Percentiles rank a stretch among this genome's conserved stretches.
Evolutionary conservation across 2,888 invertebrate genomes (phyloP).

Genomic region (Tenthredo amoena): DNA sequence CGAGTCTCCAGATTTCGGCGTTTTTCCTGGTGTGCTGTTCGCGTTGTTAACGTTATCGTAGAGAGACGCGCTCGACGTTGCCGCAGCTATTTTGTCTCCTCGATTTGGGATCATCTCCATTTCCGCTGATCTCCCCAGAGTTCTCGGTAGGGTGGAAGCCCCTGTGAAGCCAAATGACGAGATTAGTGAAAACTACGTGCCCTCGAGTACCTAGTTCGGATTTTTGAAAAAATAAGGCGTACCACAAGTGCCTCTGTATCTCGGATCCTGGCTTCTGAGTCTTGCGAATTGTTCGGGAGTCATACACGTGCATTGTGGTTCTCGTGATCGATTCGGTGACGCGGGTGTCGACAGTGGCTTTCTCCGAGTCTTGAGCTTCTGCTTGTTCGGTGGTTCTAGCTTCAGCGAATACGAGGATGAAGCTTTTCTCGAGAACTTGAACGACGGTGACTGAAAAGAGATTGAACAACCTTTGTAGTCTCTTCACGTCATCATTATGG

Average conservation of each 20-base stretch:
- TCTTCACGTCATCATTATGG: neutral
- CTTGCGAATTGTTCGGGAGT: constrained; percentile 94
- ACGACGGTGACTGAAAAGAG: constrained; percentile 95
- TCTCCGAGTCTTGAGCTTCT: constrained; percentile 92
- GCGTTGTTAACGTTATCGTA: constrained; percentile 88
- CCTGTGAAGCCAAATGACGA: constrained; percentile 79
- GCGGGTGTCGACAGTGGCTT: constrained; percentile 96
- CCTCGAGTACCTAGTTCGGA: neutral
- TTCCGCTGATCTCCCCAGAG: constrained; percentile 84
- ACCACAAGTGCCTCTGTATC: constrained; percentile 83
- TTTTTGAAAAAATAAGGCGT: neutral
- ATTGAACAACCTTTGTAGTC: neutral
- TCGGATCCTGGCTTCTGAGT: constrained; percentile 90
- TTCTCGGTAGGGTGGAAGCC: constrained; percentile 91
- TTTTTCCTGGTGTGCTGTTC: constrained; percentile 68
- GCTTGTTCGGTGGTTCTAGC: constrained; percentile 92
- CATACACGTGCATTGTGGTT: constrained; percentile 97
- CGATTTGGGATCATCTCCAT: constrained; percentile 80
- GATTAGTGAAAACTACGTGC: neutral
- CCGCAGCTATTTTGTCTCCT: constrained; percentile 87
- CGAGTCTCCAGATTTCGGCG: constrained; percentile 68
- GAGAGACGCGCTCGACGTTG: constrained; percentile 93
- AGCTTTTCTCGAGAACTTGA: constrained; percentile 98
- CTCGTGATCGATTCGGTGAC: constrained; percentile 92
- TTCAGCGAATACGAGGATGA: constrained; percentile 98